Evolutionary conservation across 2,113 vertebrate genomes (phyloP).

Genomic region (Acanthochromis polyacanthus): DNA sequence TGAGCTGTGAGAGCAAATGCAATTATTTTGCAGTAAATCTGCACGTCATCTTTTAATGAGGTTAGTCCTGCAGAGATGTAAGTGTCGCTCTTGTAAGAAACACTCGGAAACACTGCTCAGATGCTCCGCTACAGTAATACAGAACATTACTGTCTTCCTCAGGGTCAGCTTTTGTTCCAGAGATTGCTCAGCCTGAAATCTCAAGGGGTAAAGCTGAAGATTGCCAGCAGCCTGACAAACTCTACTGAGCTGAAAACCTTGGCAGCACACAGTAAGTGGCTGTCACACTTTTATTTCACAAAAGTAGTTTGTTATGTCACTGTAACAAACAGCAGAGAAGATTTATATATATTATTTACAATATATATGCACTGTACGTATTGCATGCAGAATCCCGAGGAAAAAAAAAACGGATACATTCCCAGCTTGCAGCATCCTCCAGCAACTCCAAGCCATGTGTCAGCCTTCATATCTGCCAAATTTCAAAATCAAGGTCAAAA

Average conservation of each 20-base stretch:
- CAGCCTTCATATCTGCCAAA: slow-evolving; percentile 20
- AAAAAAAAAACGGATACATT: slow-evolving; percentile 49
- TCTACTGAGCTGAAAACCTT: slow-evolving; percentile 77
- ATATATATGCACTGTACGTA: background rate
- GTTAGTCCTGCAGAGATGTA: slow-evolving; percentile 33
- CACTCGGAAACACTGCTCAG: background rate
- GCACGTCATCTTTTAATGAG: slow-evolving; percentile 45
- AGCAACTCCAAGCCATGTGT: slow-evolving; percentile 22
- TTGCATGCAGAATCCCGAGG: slow-evolving; percentile 2
- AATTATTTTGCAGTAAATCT: slow-evolving; percentile 60
- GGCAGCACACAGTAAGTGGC: slow-evolving; percentile 70
- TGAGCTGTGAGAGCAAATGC: slow-evolving; percentile 31
- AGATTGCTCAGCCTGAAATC: slow-evolving; percentile 76
- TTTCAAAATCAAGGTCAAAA: slow-evolving; percentile 56
- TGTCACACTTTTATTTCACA: slow-evolving; percentile 36
- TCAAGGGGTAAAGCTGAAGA: slow-evolving; percentile 80
- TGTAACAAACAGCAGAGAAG: background rate
- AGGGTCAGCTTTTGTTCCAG: slow-evolving; percentile 83
- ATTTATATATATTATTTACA: slow-evolving; percentile 4
- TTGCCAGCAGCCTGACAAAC: slow-evolving; percentile 76
- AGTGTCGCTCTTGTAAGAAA: slow-evolving; percentile 29
- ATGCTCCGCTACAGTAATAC: slow-evolving; percentile 9
- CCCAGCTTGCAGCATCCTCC: slow-evolving; percentile 23
- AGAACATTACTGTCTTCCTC: slow-evolving; percentile 52
- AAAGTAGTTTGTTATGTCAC: slow-evolving; percentile 35